These are phyloP conservation scores for Molossus molossus DNA, from an alignment of 2,797 vertebrate species.

Conservation along the genomic window DNA sequence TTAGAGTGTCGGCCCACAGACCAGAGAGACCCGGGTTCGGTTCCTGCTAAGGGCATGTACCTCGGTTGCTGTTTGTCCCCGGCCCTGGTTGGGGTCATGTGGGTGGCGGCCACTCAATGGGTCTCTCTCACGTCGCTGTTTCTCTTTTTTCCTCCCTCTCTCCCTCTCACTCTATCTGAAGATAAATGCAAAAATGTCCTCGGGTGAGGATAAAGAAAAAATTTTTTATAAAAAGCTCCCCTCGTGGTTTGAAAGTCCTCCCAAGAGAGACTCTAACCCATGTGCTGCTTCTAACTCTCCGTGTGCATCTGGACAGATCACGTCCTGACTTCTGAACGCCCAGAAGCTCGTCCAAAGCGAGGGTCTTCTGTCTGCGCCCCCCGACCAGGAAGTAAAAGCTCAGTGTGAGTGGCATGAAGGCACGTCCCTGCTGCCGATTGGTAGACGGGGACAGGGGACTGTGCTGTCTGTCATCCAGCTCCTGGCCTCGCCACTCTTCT, in stretches of 20 bases:
- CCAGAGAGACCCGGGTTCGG: too few species aligned
- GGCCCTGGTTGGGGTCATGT: too few species aligned
- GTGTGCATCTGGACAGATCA: background rate
- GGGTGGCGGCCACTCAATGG: too few species aligned
- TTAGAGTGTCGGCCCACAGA: too few species aligned
- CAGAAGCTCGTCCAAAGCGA: background rate
- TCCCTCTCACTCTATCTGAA: too few species aligned
- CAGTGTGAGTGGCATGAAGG: accelerated
- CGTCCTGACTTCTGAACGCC: background rate
- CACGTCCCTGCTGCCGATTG: accelerated
- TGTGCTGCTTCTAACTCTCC: background rate
- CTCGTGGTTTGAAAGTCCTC: background rate
- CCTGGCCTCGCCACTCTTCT: background rate
- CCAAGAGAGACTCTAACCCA: background rate
- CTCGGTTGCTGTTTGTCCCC: too few species aligned
- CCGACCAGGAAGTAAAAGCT: background rate
- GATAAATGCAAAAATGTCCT: too few species aligned
- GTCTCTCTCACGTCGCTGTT: too few species aligned
- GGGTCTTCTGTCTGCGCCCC: background rate
- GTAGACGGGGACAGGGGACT: too few species aligned
- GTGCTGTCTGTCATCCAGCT: background rate
- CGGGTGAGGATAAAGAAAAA: too few species aligned
- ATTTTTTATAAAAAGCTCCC: background rate
- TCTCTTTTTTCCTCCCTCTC: too few species aligned
- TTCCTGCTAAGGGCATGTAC: too few species aligned